phyloP scores from a whole-genome alignment of 2,888 invertebrate genomes.

The Melanotus villosus region DNA sequence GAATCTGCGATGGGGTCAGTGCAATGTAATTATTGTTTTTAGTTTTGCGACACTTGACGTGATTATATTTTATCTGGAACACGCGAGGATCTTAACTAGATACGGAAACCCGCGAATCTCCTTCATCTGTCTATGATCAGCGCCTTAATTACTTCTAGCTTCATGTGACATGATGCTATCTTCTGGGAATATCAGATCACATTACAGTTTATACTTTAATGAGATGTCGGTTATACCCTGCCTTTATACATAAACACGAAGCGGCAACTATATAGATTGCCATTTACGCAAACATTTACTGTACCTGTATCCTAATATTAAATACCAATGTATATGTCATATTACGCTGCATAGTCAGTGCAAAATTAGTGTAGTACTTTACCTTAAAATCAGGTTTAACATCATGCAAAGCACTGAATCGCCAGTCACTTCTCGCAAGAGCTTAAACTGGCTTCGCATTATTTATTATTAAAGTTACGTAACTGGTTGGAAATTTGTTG shows the following conservation, averaged over 20 bases:
- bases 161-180: conserved; percentile 56
- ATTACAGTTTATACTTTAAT: conserved; percentile 60
- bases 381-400: too few relatives aligned
- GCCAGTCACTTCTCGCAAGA: too few relatives aligned
- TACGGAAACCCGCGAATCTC: conserved; percentile 47
- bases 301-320: conserved; percentile 14
- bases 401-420: too few relatives aligned
- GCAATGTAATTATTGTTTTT: conserved; percentile 28
- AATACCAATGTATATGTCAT: conserved; percentile 10
- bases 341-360: neutral
- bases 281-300: conserved; percentile 26
- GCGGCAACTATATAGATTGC: conserved; percentile 23
- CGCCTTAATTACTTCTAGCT: conserved; percentile 56
- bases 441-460: too few relatives aligned
- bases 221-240: conserved; percentile 53
- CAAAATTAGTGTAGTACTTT: neutral
- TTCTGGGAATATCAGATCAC: conserved; percentile 58
- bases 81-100: conserved; percentile 46
- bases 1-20: conserved; percentile 2
- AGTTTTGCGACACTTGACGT: conserved; percentile 26
- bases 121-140: conserved; percentile 50
- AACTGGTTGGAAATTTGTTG: too few relatives aligned
- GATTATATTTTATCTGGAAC: conserved; percentile 43
- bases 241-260: conserved; percentile 35
- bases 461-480: too few relatives aligned